Evolutionary conservation across 2,888 invertebrate species (phyloP).

Genomic region (Agrotis clavis): DNA sequence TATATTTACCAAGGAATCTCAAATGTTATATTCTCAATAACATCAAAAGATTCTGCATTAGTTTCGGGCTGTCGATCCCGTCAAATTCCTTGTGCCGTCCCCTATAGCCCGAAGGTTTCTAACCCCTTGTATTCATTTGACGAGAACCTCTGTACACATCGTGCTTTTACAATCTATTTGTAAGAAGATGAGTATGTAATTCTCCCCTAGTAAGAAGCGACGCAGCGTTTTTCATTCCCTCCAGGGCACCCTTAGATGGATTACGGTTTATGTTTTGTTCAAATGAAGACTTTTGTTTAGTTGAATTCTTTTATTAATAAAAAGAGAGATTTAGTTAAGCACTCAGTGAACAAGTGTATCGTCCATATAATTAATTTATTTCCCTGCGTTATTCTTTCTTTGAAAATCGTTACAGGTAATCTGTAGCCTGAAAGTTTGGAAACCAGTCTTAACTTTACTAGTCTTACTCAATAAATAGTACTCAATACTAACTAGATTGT

Average conservation of each 20-base stretch:
- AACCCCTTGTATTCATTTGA: conserved; percentile 81
- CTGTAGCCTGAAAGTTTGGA: too few species aligned
- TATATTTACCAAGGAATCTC: conserved; percentile 40
- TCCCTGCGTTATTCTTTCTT: neutral
- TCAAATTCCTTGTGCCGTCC: conserved; percentile 77
- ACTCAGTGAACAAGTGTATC: neutral
- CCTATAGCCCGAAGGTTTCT: conserved; percentile 76
- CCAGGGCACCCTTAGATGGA: conserved; percentile 64
- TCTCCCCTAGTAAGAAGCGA: conserved; percentile 80
- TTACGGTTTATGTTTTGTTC: conserved; percentile 49
- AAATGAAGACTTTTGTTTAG: conserved; percentile 50
- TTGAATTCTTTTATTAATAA: conserved; percentile 55
- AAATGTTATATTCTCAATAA: conserved; percentile 42
- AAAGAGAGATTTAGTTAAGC: neutral
- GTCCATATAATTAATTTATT: neutral
- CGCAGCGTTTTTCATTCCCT: conserved; percentile 82
- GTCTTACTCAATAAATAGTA: too few species aligned
- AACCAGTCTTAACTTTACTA: too few species aligned
- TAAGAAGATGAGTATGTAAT: conserved; percentile 87
- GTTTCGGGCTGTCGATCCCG: conserved; percentile 72
- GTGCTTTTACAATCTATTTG: conserved; percentile 87
- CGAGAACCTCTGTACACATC: conserved; percentile 76
- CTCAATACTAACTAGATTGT: too few species aligned
- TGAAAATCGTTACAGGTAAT: too few species aligned
- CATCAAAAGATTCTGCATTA: conserved; percentile 66